Evolutionary conservation across 2,888 invertebrate species (phyloP), one percentile per base, ranked within the genome.

Genomic region (Cotesia congregata): DNA sequence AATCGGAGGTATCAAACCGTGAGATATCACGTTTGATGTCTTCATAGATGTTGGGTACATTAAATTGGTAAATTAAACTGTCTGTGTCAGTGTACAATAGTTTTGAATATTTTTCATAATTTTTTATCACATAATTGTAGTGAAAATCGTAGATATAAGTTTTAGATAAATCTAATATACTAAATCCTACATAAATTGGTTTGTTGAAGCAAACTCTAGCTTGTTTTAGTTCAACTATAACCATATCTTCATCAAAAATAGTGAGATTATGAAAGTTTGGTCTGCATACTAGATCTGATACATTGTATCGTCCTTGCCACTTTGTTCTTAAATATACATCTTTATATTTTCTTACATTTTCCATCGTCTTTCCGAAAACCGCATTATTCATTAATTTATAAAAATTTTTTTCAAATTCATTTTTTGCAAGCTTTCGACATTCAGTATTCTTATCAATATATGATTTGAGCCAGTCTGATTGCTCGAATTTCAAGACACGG

Each of bases 171-270:
- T 82, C 80, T 5, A 79, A 61, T 38, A 79, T 77, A 20, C 59
- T 50, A 75, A 80, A 78, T 3, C 78, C 80, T n/a, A 74, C 68
- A 17, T 82, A 78, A 1, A 81, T 78, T 4, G 80, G 81, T 72
- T 82, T 81, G 72, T 82, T 77, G 30, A 78, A 77, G 38, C 41
- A 15, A 38, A 41, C 5, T n/a, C 79, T 50, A 0, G 4, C 9
- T 12, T 50, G 6, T 50, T 50, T 50, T 76, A 87, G 76, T 74
- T 88, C 84, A 40, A 90, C 80, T 1, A 85, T 85, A 0, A 83
- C 84, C 39, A 90, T 81, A 73, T 89, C 81, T 76, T 87, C 83
- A 60, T 80, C 76, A 76, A 88, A 88, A 41, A 87, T 84, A 0
- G 76, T 77, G 6, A 73, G 40, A 74, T 80, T 83, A 69, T 86